A percentile compares a stretch with the other conserved stretches of the same genome.
Evolutionary conservation across 2,113 vertebrate genomes (phyloP).

Genomic region (Coptodon rendalli): DNA sequence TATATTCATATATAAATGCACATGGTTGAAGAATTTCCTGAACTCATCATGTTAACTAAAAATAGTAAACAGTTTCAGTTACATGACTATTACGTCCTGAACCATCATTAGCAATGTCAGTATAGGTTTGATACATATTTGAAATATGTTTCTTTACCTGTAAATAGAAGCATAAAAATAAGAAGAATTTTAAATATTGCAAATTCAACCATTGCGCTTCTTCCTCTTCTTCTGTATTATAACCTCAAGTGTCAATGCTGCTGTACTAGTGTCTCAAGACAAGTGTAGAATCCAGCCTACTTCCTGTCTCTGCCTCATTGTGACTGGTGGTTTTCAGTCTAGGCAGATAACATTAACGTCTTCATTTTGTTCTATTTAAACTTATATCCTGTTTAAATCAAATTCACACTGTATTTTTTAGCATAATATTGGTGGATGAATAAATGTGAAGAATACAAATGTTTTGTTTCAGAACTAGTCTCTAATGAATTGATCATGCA

Average conservation of each 20-base stretch:
- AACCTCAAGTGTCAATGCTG: not conserved
- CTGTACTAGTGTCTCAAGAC: not conserved
- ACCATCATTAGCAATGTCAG: not conserved
- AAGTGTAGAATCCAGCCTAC: not conserved
- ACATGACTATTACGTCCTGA: not conserved
- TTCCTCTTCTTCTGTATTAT: not conserved
- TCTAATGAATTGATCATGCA: not conserved
- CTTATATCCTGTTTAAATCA: not conserved
- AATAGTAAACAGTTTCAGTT: not conserved
- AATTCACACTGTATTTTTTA: not conserved
- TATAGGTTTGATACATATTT: not conserved
- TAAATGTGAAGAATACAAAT: not conserved
- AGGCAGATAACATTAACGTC: not conserved
- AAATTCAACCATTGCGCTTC: not conserved
- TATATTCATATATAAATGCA: not conserved
- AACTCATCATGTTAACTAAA: not conserved
- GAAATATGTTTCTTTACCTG: not conserved
- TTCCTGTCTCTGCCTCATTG: not conserved
- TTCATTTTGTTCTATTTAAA: not conserved
- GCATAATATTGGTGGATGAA: not conserved
- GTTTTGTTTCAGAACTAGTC: not conserved
- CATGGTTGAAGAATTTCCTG: not conserved
- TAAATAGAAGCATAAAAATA: not conserved
- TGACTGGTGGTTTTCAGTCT: not conserved
- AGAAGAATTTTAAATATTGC: not conserved